phyloP scores from a whole-genome alignment of 2,113 vertebrate genomes.

The Diphyllodes magnificus region DNA sequence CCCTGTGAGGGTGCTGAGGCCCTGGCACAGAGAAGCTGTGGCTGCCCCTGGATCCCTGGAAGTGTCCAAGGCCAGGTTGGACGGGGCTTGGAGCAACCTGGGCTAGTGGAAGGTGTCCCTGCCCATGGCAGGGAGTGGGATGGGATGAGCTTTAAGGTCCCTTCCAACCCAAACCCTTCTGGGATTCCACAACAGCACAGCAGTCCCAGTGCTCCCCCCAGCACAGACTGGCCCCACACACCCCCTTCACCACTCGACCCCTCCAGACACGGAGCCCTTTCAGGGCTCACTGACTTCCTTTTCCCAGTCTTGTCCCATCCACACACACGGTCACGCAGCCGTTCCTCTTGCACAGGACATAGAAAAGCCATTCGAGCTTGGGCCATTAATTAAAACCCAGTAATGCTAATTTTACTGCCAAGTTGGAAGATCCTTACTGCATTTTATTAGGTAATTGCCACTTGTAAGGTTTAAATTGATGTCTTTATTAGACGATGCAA shows the following conservation, averaged over 20 bases:
- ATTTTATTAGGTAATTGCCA: slow-evolving; percentile 66
- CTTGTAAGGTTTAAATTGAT: slow-evolving; percentile 55
- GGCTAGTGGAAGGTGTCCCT: neutral
- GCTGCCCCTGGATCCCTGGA: neutral
- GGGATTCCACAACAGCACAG: neutral
- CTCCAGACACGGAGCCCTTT: neutral
- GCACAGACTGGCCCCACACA: neutral
- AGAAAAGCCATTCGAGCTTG: slow-evolving; percentile 6
- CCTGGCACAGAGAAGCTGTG: neutral
- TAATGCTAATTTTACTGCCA: slow-evolving; percentile 60
- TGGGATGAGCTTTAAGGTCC: neutral
- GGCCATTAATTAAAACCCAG: slow-evolving; percentile 59
- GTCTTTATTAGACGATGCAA: slow-evolving; percentile 36
- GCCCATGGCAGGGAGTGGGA: rapidly evolving
- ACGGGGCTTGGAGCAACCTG: rapidly evolving
- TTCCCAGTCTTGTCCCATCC: neutral
- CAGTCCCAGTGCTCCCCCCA: rapidly evolving
- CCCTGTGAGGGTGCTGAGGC: rapidly evolving
- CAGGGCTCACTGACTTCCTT: neutral
- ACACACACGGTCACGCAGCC: neutral
- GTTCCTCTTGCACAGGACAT: neutral
- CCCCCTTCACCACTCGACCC: neutral
- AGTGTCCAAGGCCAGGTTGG: neutral
- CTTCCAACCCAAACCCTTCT: neutral
- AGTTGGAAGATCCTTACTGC: slow-evolving; percentile 57